These are phyloP conservation scores for Orthosia gracilis DNA, from an alignment of 2,888 invertebrate species.

Conservation along the genomic window DNA sequence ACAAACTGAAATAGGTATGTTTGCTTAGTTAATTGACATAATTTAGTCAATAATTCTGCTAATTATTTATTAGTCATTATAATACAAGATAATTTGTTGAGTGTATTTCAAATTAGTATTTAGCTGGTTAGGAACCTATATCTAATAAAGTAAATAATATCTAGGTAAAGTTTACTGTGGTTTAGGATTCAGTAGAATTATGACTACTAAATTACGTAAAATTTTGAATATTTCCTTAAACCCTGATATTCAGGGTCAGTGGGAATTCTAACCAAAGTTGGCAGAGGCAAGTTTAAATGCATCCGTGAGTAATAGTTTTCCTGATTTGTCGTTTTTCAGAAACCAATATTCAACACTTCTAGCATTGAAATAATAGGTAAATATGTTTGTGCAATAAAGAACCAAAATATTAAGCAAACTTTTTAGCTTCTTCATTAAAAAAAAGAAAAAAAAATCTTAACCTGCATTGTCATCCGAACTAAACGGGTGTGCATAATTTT, in stretches of 20 bases:
- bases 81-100: constrained; percentile 12
- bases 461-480: too few species aligned
- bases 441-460: too few species aligned
- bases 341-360: background rate
- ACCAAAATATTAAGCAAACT: too few species aligned
- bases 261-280: background rate
- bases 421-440: too few species aligned
- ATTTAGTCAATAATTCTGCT: background rate
- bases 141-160: too few species aligned
- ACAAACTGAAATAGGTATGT: background rate
- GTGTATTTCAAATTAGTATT: background rate
- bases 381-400: too few species aligned
- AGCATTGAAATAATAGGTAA: background rate
- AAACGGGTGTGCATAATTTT: too few species aligned
- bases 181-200: constrained; percentile 2
- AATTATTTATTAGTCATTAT: constrained; percentile 29
- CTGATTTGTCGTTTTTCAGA: background rate
- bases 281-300: background rate
- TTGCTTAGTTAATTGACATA: constrained; percentile 15
- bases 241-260: background rate
- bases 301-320: constrained; percentile 9
- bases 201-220: background rate
- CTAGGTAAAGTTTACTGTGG: background rate
- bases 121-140: background rate
- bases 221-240: constrained; percentile 3